Conservation (phyloP, 92 coral and sea anemone species). For the Actinostola sp. region DNA sequence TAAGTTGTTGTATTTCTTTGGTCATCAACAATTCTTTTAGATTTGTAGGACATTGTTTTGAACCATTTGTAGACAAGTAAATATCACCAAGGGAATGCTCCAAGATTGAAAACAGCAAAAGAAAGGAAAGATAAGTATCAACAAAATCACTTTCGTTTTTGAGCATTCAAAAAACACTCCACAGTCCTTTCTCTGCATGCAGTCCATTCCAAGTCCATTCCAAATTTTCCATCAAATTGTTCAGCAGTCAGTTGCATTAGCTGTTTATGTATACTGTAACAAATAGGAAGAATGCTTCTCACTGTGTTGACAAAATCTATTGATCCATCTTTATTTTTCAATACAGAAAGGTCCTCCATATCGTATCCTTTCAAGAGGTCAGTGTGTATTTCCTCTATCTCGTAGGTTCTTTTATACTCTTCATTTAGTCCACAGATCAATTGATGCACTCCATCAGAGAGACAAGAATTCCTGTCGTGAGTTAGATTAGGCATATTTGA, state of each 20-base stretch:
- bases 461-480: constrained; percentile 30
- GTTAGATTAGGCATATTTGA: too few relatives aligned
- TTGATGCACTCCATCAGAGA: constrained; percentile 40
- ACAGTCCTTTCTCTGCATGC: constrained; percentile 45
- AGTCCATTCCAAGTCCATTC: constrained; percentile 73
- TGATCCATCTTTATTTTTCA: constrained; percentile 2
- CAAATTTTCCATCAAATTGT: constrained; percentile 56
- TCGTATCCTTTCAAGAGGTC: background rate
- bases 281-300: constrained; percentile 44
- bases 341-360: constrained; percentile 3
- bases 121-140: constrained; percentile 43
- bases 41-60: constrained; percentile 65
- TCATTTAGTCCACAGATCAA: constrained; percentile 36
- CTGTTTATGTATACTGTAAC: constrained; percentile 47
- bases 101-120: constrained; percentile 73
- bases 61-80: constrained; percentile 42
- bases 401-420: background rate
- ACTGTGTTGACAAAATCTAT: constrained; percentile 47
- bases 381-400: background rate
- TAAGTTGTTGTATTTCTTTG: constrained; percentile 53
- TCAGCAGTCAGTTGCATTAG: constrained; percentile 29
- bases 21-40: constrained; percentile 74
- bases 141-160: constrained; percentile 54
- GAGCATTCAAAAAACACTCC: constrained; percentile 58
- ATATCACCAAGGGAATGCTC: constrained; percentile 89